Conservation (phyloP, 2,888 invertebrate species). For the Eupeodes luniger region DNA sequence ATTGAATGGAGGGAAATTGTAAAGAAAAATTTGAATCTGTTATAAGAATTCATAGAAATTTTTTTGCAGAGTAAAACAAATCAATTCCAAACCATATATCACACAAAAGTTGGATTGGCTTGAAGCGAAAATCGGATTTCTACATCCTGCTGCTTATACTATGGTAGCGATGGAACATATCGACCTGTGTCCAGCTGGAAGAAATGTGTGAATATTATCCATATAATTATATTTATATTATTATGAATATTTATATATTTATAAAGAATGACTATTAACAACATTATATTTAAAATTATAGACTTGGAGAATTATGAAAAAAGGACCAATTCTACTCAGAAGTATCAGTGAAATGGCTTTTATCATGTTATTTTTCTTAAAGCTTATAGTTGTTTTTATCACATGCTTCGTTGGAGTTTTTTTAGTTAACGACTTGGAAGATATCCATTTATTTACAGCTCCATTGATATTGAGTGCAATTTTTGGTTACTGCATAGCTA, state of each 20-base stretch:
- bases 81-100: too few species aligned
- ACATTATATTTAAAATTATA: conserved; percentile 80
- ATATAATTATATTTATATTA: too few species aligned
- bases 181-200: conserved; percentile 95
- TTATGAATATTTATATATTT: background rate
- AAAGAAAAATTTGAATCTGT: conserved; percentile 87
- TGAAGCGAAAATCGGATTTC: conserved; percentile 87
- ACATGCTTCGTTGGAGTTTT: conserved; percentile 92
- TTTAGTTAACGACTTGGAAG: conserved; percentile 89
- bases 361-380: conserved; percentile 95
- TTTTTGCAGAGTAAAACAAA: too few species aligned
- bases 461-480: conserved; percentile 93
- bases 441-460: conserved; percentile 92
- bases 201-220: conserved; percentile 87
- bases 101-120: too few species aligned
- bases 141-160: conserved; percentile 97
- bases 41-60: conserved; percentile 27
- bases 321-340: conserved; percentile 93
- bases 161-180: conserved; percentile 96
- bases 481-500: conserved; percentile 95
- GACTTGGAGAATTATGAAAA: conserved; percentile 94
- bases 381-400: conserved; percentile 90
- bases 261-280: too few species aligned
- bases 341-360: conserved; percentile 96
- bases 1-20: background rate